Evolutionary conservation across 2,888 invertebrate genomes (phyloP).

Genomic region (Geophilus truncorum): DNA sequence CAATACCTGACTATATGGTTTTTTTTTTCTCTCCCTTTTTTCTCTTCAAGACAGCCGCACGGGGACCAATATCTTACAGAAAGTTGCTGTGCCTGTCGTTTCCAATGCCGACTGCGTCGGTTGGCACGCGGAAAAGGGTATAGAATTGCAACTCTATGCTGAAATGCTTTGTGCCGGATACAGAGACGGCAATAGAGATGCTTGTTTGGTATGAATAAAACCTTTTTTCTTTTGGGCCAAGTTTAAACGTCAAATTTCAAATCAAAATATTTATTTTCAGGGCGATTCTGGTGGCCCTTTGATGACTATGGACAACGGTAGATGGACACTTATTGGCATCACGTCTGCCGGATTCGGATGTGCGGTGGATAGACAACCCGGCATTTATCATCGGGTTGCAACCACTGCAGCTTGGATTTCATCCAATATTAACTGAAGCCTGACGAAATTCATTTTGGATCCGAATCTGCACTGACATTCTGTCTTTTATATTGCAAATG

Average conservation of each 20-base stretch:
- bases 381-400: conserved; percentile 73
- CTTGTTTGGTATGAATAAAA: conserved; percentile 59
- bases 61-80: conserved; percentile 72
- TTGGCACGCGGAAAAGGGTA: conserved; percentile 76
- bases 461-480: not conserved
- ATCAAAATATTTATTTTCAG: conserved; percentile 45
- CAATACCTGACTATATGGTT: not conserved
- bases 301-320: conserved; percentile 61
- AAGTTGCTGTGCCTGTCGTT: conserved; percentile 74
- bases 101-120: conserved; percentile 69
- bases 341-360: conserved; percentile 82
- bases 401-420: conserved; percentile 45
- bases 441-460: not conserved
- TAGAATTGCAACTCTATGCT: conserved; percentile 66
- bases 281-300: conserved; percentile 75
- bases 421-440: conserved; percentile 37
- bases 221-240: no score
- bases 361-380: conserved; percentile 77
- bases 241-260: not conserved
- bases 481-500: not conserved
- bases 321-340: conserved; percentile 73
- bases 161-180: conserved; percentile 83
- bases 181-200: conserved; percentile 73
- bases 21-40: no score
- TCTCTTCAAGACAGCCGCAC: conserved; percentile 55